A percentile compares a stretch with the other conserved stretches of the same genome.
Conservation (phyloP, 2,888 invertebrate genomes). For the Dynastes grantii region DNA sequence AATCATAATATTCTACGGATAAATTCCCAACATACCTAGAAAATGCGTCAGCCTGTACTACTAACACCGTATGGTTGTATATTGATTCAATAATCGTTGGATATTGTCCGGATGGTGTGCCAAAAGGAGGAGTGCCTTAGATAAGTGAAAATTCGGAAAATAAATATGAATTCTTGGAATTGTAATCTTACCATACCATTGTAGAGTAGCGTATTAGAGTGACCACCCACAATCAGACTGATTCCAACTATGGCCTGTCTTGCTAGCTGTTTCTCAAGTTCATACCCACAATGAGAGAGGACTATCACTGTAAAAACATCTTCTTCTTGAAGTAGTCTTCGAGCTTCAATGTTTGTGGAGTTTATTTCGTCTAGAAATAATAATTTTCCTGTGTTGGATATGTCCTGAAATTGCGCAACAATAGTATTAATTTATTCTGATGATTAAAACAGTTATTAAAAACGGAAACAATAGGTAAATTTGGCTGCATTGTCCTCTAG, state of each 20-base stretch:
- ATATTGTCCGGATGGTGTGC: conserved; percentile 75
- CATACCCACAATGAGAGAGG: conserved; percentile 86
- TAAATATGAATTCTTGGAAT: background rate
- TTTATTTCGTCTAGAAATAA: conserved; percentile 80
- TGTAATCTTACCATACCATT: conserved; percentile 68
- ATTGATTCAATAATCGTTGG: conserved; percentile 77
- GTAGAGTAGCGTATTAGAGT: conserved; percentile 86
- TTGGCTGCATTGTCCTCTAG: too few relatives aligned
- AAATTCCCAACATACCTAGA: conserved; percentile 87
- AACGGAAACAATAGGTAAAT: too few relatives aligned
- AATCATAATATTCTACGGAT: conserved; percentile 79
- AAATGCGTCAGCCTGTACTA: conserved; percentile 83
- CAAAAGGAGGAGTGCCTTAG: conserved; percentile 47
- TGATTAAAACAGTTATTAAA: too few relatives aligned
- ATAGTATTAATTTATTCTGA: background rate
- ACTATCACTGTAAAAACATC: conserved; percentile 86
- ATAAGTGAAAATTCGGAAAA: background rate
- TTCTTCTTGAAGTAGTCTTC: conserved; percentile 73
- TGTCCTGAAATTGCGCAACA: conserved; percentile 72
- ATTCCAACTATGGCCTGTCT: conserved; percentile 77
- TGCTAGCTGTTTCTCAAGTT: conserved; percentile 80
- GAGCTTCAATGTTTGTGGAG: conserved; percentile 79
- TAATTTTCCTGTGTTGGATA: conserved; percentile 78
- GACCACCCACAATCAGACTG: conserved; percentile 88
- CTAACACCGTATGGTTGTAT: conserved; percentile 74